phyloP scores from a whole-genome alignment of 1,140 invertebrate species.

The Zaprionus vittiger region DNA sequence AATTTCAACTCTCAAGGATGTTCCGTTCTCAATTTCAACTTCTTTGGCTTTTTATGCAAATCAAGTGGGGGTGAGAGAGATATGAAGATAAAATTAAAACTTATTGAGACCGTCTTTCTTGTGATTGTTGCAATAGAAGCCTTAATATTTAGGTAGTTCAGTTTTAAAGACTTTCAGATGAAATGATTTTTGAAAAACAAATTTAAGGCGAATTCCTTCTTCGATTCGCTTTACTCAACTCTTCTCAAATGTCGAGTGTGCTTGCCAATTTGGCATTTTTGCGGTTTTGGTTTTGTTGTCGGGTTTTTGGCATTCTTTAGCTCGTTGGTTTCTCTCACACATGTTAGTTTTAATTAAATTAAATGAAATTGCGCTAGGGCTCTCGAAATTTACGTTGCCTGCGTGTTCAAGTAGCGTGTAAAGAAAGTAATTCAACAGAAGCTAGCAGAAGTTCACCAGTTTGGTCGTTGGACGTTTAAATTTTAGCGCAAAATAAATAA shows the following conservation, averaged over 20 bases:
- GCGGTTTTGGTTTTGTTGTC: conserved; percentile 10
- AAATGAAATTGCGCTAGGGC: conserved; percentile 43
- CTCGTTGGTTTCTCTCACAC: conserved; percentile 22
- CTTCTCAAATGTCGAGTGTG: not conserved
- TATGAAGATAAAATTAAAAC: conserved; percentile 1
- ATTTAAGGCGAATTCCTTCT: not conserved
- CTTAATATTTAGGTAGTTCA: not conserved
- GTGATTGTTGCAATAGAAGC: not conserved
- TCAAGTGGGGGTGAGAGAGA: not conserved
- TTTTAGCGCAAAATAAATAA: conserved; percentile 79
- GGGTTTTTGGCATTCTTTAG: not conserved
- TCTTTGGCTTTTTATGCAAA: not conserved
- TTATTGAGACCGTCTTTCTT: not conserved
- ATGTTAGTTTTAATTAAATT: conserved; percentile 69
- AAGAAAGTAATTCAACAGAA: conserved; percentile 72
- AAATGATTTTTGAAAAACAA: not conserved
- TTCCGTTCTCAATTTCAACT: conserved; percentile 3
- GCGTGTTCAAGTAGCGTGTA: conserved; percentile 80
- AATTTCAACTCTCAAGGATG: conserved; percentile 3
- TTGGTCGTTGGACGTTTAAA: conserved; percentile 59
- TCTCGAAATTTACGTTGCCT: conserved; percentile 52
- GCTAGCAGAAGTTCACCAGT: conserved; percentile 3
- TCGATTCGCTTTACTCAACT: not conserved
- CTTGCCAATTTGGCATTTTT: conserved; percentile 4
- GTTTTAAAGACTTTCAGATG: not conserved